Evolutionary conservation across 2,888 invertebrate genomes (phyloP).

Genomic region (Nymphalis urticae): DNA sequence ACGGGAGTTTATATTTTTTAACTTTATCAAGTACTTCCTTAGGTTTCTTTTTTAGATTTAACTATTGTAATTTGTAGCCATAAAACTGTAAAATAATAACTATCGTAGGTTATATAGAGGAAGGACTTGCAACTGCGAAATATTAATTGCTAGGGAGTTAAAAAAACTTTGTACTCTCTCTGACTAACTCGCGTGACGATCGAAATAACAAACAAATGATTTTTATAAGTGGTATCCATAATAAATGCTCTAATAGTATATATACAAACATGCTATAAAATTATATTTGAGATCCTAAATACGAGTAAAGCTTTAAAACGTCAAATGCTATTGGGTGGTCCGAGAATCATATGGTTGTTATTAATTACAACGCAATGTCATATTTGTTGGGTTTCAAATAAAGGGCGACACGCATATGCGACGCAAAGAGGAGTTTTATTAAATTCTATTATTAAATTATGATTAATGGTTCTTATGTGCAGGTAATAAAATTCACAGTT

Average conservation of each 20-base stretch:
- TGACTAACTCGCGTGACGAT: too few relatives aligned
- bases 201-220: too few relatives aligned
- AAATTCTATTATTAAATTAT: not conserved
- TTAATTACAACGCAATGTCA: slow-evolving; percentile 52
- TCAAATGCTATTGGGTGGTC: slow-evolving; percentile 52
- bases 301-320: slow-evolving; percentile 22
- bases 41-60: too few relatives aligned
- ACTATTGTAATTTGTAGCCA: too few relatives aligned
- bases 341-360: slow-evolving; percentile 46
- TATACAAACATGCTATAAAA: not conserved
- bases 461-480: slow-evolving; percentile 37
- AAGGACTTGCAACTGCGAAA: too few relatives aligned
- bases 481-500: slow-evolving; percentile 45
- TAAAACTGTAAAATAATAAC: too few relatives aligned
- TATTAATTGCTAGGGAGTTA: too few relatives aligned
- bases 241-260: not conserved
- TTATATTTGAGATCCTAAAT: not conserved
- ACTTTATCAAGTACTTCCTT: too few relatives aligned
- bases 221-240: too few relatives aligned
- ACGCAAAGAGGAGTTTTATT: slow-evolving; percentile 14
- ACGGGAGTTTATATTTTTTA: too few relatives aligned
- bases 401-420: slow-evolving; percentile 32
- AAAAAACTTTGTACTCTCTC: too few relatives aligned
- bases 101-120: too few relatives aligned
- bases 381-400: slow-evolving; percentile 29